Conservation (phyloP, 2,113 vertebrate species). For the Pelmatolapia mariae region DNA sequence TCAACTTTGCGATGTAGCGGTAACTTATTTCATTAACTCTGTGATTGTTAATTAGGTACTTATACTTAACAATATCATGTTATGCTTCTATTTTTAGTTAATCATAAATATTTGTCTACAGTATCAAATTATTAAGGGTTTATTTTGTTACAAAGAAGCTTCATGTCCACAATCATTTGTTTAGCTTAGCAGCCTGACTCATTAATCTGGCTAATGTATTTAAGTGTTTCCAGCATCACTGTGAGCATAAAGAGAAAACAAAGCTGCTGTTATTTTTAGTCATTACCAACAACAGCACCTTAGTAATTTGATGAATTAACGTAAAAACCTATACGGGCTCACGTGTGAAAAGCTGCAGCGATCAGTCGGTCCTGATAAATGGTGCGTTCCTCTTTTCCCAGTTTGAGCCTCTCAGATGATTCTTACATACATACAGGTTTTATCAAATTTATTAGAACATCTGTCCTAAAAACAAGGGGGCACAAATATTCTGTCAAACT, state of each 20-base stretch:
- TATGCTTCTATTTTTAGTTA: not conserved
- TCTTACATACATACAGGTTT: not conserved
- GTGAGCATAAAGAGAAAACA: not conserved
- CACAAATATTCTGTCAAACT: not conserved
- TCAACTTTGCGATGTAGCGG: not conserved
- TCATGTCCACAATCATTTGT: not conserved
- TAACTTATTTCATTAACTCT: not conserved
- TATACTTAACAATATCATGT: not conserved
- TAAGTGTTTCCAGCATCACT: not conserved
- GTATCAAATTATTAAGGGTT: not conserved
- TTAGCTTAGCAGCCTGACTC: not conserved
- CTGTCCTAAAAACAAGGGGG: not conserved
- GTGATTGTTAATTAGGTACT: not conserved
- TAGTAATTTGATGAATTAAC: not conserved
- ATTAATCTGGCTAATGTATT: not conserved
- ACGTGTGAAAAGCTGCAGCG: not conserved
- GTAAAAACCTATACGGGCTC: not conserved
- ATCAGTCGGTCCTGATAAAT: not conserved
- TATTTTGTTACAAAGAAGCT: not conserved
- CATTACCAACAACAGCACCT: not conserved
- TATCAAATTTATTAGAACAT: not conserved
- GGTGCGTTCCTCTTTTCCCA: not conserved
- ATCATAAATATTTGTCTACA: not conserved
- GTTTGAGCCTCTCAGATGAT: not conserved
- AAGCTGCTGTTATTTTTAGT: not conserved